Conservation (phyloP, 2,113 vertebrate species). For the Thomomys bottae region DNA sequence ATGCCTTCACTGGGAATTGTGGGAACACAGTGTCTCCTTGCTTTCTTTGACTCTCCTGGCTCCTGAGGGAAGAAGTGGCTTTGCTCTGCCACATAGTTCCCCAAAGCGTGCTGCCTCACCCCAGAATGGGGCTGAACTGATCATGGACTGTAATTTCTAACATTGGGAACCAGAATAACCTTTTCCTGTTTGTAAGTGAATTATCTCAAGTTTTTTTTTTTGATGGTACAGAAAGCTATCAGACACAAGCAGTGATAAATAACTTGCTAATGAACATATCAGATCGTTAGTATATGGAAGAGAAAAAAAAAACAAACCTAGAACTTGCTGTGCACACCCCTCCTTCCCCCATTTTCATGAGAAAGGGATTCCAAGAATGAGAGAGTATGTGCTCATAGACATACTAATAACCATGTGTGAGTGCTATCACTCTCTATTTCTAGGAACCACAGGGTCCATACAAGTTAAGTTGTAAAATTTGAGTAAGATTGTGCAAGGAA, state of each 20-base stretch:
- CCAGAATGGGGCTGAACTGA: not conserved
- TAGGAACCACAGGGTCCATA: not conserved
- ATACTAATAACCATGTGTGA: not conserved
- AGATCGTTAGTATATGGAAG: not conserved
- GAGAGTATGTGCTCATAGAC: rapidly evolving
- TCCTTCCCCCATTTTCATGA: not conserved
- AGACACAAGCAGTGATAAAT: not conserved
- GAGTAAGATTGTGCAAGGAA: not conserved
- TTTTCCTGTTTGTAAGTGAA: not conserved
- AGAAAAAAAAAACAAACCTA: no score
- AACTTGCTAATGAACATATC: not conserved
- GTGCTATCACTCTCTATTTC: not conserved
- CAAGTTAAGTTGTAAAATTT: not conserved
- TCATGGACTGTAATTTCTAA: not conserved
- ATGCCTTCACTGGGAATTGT: not conserved
- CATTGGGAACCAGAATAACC: not conserved
- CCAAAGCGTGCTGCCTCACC: not conserved
- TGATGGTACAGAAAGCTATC: not conserved
- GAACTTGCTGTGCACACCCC: not conserved
- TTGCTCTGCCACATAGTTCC: not conserved
- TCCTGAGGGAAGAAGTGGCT: not conserved
- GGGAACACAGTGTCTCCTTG: not conserved
- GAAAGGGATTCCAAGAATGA: not conserved
- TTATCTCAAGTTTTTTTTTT: not conserved
- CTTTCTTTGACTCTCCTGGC: not conserved